These are phyloP conservation scores for Drosophila cracens DNA, from an alignment of 2,888 invertebrate species.

Conservation along the genomic window DNA sequence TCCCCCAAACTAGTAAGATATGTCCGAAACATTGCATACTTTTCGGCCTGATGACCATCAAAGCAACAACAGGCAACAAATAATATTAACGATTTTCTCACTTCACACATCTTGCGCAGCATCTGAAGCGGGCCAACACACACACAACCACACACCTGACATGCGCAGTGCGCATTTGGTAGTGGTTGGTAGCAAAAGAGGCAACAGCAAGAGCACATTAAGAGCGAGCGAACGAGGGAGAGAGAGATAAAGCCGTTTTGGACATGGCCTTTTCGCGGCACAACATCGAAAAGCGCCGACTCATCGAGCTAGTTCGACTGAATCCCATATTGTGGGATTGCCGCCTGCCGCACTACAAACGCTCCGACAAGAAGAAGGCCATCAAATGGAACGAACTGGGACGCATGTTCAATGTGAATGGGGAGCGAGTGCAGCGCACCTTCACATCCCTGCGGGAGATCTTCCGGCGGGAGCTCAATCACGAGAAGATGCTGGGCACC, in stretches of 20 bases:
- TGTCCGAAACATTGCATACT: constrained; percentile 54
- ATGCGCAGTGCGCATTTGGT: constrained; percentile 78
- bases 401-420: constrained; percentile 81
- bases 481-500: constrained; percentile 82
- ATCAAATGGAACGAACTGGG: constrained; percentile 84
- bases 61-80: constrained; percentile 37
- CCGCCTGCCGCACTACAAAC: constrained; percentile 83
- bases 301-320: constrained; percentile 83
- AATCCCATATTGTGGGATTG: constrained; percentile 84
- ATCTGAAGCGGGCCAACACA: constrained; percentile 59
- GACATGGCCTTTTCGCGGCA: constrained; percentile 83
- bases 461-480: constrained; percentile 82
- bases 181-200: constrained; percentile 55
- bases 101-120: constrained; percentile 58
- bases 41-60: constrained; percentile 49
- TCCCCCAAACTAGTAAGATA: constrained; percentile 29
- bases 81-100: constrained; percentile 77
- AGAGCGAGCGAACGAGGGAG: constrained; percentile 31
- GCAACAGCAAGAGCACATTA: constrained; percentile 41
- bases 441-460: constrained; percentile 83
- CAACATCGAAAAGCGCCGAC: constrained; percentile 84
- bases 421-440: constrained; percentile 83
- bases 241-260: neutral
- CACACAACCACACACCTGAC: constrained; percentile 46
- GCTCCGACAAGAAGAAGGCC: constrained; percentile 84